Base-by-base conservation (phyloP, 2,113 vertebrate genomes). In the Barbus barbus region DNA sequence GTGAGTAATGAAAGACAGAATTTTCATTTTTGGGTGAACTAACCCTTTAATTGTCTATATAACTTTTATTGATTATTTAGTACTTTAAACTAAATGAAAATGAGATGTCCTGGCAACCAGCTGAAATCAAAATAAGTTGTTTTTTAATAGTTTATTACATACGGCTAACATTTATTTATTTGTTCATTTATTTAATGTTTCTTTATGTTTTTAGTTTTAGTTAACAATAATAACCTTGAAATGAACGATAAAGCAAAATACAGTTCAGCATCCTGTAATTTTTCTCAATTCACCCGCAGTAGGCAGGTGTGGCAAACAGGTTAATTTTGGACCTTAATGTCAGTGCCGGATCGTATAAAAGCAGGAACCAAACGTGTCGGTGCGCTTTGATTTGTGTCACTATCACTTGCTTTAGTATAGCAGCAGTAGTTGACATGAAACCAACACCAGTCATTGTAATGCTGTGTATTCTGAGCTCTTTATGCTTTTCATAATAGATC, bases 361-460 rank as follows among this genome's bases (percentile, higher is more conserved):
- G 74, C 46, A 31, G 9, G 18, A 51, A 2, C 24, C 14, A 48
- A n/a, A 44, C 1, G 38, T 72, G 69, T 38, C 44, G n/a, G 4
- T 22, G 20, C 67, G 9, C 67, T 71, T 71, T 71, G 67, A 73
- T 46, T 73, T 73, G 36, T 44, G 71, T 73, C 71, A 73, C 71
- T 24, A 46, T 73, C 71, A 73, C 38, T 71, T 71, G 67, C 67
- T 73, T 44, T 73, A 26, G 71, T 46, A 9, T 14, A 38, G 38
- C 12, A 73, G 38, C 69, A 72, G 53, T 60, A 38, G 53, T 60
- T 60, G 75, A 78, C 75, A 41, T n/a, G 9, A 38, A 78, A 60
- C 33, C 53, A 60, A 60, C 75, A 78, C 33, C 51, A 60, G 28
- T 78, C 31, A 77, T 77, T 77, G 48, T 77, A 56, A 60, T 78